Conservation (phyloP, 2,888 invertebrate genomes). For the Drosophila niveifrons region DNA sequence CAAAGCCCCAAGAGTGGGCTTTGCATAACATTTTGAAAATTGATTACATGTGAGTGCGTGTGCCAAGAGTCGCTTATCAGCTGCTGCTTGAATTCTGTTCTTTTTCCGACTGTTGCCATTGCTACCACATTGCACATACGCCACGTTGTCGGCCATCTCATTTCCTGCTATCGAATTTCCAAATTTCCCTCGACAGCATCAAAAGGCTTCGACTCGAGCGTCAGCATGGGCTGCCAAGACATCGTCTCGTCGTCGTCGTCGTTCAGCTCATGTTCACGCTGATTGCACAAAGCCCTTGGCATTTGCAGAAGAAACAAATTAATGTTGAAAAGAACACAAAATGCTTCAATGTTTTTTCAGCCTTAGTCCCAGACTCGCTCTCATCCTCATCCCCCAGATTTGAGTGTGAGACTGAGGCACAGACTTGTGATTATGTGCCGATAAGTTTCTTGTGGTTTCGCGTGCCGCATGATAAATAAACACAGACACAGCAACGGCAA, state of each 20-base stretch:
- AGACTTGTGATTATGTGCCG: constrained; percentile 64
- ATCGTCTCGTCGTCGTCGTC: neutral
- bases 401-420: neutral
- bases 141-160: constrained; percentile 60
- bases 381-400: neutral
- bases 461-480: constrained; percentile 53
- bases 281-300: constrained; percentile 76
- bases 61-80: constrained; percentile 25
- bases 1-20: neutral
- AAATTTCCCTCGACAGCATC: constrained; percentile 53
- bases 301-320: constrained; percentile 71
- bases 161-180: constrained; percentile 72
- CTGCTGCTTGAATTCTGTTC: constrained; percentile 6
- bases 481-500: constrained; percentile 8
- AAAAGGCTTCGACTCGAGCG: constrained; percentile 37
- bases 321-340: constrained; percentile 51
- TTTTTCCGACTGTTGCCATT: constrained; percentile 39
- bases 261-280: constrained; percentile 57
- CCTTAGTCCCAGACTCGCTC: constrained; percentile 5
- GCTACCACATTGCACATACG: constrained; percentile 63
- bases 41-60: constrained; percentile 31
- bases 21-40: constrained; percentile 18
- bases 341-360: constrained; percentile 52
- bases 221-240: constrained; percentile 17
- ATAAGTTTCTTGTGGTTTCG: constrained; percentile 67